These are phyloP conservation scores for Sturnira hondurensis DNA, from an alignment of 2,113 vertebrate species.

Conservation along the genomic window DNA sequence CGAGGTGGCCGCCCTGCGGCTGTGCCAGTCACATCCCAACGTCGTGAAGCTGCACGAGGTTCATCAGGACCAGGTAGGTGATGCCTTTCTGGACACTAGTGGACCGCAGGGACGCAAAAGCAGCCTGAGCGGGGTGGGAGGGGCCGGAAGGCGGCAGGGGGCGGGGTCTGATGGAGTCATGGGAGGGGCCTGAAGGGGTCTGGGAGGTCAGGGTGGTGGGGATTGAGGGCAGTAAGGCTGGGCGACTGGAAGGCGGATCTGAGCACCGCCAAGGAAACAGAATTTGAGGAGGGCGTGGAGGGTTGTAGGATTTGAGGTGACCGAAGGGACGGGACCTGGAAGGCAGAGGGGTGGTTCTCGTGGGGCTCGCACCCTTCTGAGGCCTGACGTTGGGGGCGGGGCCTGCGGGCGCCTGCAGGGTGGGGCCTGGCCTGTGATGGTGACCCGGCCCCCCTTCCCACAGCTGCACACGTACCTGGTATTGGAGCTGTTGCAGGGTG, in stretches of 20 bases:
- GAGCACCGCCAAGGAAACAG: neutral
- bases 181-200: neutral
- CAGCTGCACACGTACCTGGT: conserved; percentile 93
- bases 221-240: neutral
- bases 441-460: fast-evolving
- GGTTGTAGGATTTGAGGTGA: neutral
- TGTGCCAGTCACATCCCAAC: conserved; percentile 90
- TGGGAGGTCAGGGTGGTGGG: neutral
- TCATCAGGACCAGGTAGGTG: conserved; percentile 94
- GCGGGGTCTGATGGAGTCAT: neutral
- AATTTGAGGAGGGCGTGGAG: neutral
- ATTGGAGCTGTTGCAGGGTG: conserved; percentile 90
- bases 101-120: neutral
- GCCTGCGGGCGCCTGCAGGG: neutral
- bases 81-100: neutral
- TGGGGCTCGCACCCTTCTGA: too few species aligned
- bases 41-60: conserved; percentile 90
- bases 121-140: neutral
- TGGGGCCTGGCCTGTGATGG: neutral
- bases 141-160: neutral
- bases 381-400: neutral
- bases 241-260: neutral
- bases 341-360: neutral
- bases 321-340: neutral
- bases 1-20: conserved; percentile 89